A percentile compares a stretch with the other conserved stretches of the same genome.
phyloP scores from a whole-genome alignment of 2,888 invertebrate species.

The Trypoxylon attenuatum region DNA sequence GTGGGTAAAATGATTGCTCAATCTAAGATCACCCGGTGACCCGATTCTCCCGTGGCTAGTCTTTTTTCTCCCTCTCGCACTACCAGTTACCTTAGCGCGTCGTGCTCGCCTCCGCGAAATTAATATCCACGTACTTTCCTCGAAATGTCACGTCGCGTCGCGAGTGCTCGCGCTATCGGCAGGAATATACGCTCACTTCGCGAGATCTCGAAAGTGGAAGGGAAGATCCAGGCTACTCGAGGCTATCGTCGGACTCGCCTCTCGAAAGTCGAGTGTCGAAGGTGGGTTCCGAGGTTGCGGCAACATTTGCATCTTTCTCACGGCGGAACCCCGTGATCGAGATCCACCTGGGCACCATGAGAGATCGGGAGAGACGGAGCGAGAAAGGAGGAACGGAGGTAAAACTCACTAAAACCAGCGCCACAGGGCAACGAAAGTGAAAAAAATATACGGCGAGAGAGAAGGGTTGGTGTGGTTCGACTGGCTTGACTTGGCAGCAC shows the following conservation, averaged over 20 bases:
- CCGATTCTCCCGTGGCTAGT: too few relatives aligned
- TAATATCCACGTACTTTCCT: too few relatives aligned
- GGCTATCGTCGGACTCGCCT: neutral
- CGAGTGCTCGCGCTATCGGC: too few relatives aligned
- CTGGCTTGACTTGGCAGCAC: constrained; percentile 22
- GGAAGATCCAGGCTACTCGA: neutral
- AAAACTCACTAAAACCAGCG: too few relatives aligned
- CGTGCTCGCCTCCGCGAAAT: too few relatives aligned
- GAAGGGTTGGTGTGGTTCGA: too few relatives aligned
- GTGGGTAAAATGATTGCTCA: neutral
- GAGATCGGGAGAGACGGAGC: constrained; percentile 10
- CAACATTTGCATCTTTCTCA: constrained; percentile 23
- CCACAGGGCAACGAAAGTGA: too few relatives aligned
- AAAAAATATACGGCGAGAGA: too few relatives aligned
- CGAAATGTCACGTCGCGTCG: too few relatives aligned
- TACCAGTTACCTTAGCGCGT: too few relatives aligned
- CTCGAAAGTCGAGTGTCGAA: neutral
- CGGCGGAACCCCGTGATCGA: constrained; percentile 26
- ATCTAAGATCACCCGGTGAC: neutral
- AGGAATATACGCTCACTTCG: neutral
- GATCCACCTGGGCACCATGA: constrained; percentile 20
- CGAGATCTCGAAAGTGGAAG: neutral
- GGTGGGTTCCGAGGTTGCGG: neutral
- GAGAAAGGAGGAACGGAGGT: neutral
- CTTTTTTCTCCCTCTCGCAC: too few relatives aligned